Evolutionary conservation across 2,888 invertebrate species (phyloP).

Genomic region (Sclerodermus sp.): DNA sequence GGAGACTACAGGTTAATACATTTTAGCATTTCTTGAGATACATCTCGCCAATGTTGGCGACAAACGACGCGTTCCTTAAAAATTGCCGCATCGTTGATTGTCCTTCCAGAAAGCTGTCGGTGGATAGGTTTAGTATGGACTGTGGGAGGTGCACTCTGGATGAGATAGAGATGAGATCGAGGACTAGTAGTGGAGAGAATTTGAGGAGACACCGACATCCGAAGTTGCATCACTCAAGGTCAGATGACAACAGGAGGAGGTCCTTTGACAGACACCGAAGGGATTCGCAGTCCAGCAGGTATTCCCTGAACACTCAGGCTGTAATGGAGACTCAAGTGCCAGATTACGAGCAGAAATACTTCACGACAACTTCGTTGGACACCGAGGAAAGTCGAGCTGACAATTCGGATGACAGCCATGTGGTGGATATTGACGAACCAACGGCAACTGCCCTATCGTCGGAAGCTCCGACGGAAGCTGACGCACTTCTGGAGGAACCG

Average conservation of each 20-base stretch:
- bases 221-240: conserved; percentile 51
- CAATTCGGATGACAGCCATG: conserved; percentile 39
- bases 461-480: conserved; percentile 40
- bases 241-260: conserved; percentile 49
- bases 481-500: conserved; percentile 49
- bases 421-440: conserved; percentile 40
- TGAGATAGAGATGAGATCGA: conserved; percentile 40
- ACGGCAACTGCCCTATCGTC: conserved; percentile 25
- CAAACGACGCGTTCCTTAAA: no score
- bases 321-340: conserved; percentile 27
- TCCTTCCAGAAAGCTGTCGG: conserved; percentile 45
- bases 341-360: conserved; percentile 48
- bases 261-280: conserved; percentile 48
- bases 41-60: no score
- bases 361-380: conserved; percentile 40
- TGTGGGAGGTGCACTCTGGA: conserved; percentile 40
- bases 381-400: conserved; percentile 44
- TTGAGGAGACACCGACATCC: conserved; percentile 40
- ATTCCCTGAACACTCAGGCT: conserved; percentile 39
- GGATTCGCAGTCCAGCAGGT: conserved; percentile 44
- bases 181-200: conserved; percentile 47
- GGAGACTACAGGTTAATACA: conserved; percentile 49
- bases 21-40: no score
- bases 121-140: conserved; percentile 43
- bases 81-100: no score